Percentiles rank a stretch among this genome's conserved stretches.
These are phyloP conservation scores for Agrotis exclamationis DNA, from an alignment of 2,888 invertebrate species.

Conservation along the genomic window DNA sequence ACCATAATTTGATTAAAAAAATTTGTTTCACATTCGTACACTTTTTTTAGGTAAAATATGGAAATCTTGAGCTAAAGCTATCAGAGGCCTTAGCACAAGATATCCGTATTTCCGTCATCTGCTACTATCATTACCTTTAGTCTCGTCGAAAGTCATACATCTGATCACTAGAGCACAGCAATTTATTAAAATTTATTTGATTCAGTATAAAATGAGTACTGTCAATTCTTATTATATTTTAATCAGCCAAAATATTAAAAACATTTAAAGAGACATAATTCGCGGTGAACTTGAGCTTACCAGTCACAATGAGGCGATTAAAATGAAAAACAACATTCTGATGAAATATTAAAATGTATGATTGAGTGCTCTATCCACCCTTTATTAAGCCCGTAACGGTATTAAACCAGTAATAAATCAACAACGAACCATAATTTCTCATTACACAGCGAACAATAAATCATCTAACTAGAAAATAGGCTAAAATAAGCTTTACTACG, in stretches of 20 bases:
- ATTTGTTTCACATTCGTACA: no score
- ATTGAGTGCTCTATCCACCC: conserved; percentile 42
- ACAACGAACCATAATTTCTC: conserved; percentile 60
- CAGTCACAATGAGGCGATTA: conserved; percentile 46
- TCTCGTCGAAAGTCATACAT: no score
- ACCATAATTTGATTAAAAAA: no score
- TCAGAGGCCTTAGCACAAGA: no score
- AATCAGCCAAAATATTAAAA: conserved; percentile 26
- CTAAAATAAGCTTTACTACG: conserved; percentile 52
- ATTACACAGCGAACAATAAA: conserved; percentile 65
- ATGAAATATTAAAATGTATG: conserved; percentile 54
- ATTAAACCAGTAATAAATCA: conserved; percentile 60
- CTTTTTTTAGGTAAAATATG: no score
- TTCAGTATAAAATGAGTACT: background rate
- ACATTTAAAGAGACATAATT: conserved; percentile 15
- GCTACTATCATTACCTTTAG: no score
- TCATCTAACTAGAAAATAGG: conserved; percentile 69
- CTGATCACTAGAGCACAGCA: no score
- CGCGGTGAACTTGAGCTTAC: conserved; percentile 11
- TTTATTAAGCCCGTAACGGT: conserved; percentile 41
- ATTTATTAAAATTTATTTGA: background rate
- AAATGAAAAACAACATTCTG: conserved; percentile 38
- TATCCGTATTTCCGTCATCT: no score
- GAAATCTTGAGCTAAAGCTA: no score
- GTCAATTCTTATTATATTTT: conserved; percentile 19